phyloP scores from a whole-genome alignment of 2,113 vertebrate species.

The Rhinogobius similis region DNA sequence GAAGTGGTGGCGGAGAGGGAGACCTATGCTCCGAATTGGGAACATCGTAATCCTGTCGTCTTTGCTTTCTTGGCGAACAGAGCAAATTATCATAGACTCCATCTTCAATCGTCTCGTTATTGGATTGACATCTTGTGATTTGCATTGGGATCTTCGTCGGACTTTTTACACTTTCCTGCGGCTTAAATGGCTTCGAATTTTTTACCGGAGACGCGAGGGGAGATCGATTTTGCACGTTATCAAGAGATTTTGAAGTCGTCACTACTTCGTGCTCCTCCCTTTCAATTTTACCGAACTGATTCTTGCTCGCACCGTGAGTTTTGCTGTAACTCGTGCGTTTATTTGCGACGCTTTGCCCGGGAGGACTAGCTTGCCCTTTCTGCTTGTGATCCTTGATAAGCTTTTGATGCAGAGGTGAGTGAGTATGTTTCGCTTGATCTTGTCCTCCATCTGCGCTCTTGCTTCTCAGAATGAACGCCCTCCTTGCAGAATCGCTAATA shows the following conservation, averaged over 20 bases:
- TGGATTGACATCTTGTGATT: conserved; percentile 56
- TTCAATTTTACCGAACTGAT: conserved; percentile 75
- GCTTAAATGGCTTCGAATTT: conserved; percentile 73
- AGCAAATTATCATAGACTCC: conserved; percentile 66
- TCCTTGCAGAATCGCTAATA: conserved; percentile 59
- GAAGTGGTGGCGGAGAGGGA: conserved; percentile 71
- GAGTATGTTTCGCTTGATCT: conserved; percentile 67
- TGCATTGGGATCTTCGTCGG: conserved; percentile 58
- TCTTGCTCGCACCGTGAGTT: conserved; percentile 77
- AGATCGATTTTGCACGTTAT: conserved; percentile 71
- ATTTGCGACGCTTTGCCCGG: conserved; percentile 52
- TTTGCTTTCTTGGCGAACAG: conserved; percentile 71
- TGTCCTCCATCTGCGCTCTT: conserved; percentile 63
- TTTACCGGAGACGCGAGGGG: conserved; percentile 76
- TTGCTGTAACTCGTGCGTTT: conserved; percentile 79
- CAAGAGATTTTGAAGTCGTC: conserved; percentile 60
- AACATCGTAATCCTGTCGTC: conserved; percentile 60
- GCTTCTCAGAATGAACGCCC: conserved; percentile 63
- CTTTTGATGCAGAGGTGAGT: conserved; percentile 76
- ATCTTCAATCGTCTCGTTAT: conserved; percentile 62
- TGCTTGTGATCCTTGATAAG: conserved; percentile 68
- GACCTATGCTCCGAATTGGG: conserved; percentile 56
- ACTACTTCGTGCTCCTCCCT: conserved; percentile 40
- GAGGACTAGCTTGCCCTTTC: conserved; percentile 70
- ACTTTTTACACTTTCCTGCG: conserved; percentile 65